Percentiles rank a stretch among this genome's conserved stretches.
Conservation (phyloP, 2,113 vertebrate species). For the Bos javanicus region DNA sequence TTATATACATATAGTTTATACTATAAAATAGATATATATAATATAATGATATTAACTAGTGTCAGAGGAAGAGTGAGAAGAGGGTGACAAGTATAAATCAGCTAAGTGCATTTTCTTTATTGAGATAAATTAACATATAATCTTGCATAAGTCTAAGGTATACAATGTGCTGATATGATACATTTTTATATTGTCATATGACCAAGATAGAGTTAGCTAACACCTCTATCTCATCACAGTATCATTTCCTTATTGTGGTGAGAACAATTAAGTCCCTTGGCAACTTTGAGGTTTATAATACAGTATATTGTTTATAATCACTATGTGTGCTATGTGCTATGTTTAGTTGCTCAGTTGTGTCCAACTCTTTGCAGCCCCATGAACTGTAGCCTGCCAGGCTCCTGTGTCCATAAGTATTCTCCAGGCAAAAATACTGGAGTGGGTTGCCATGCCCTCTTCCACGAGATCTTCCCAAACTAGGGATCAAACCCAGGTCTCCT, state of each 20-base stretch:
- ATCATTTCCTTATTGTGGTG: not conserved
- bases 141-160: not conserved
- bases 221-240: not conserved
- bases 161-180: not conserved
- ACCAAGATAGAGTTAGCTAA: not conserved
- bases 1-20: not conserved
- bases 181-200: not conserved
- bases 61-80: not conserved
- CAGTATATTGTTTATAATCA: not conserved
- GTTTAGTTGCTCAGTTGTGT: rapidly evolving
- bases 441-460: not conserved
- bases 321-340: not conserved
- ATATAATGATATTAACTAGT: not conserved
- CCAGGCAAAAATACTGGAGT: not conserved
- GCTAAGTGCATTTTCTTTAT: not conserved
- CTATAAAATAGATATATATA: not conserved
- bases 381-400: rapidly evolving
- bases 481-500: not conserved
- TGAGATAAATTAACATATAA: not conserved
- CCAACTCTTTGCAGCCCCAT: rapidly evolving
- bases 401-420: not conserved
- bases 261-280: not conserved
- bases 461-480: not conserved
- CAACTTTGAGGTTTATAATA: not conserved
- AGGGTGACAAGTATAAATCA: not conserved